These are phyloP conservation scores for Mionectes olivaceus DNA, from an alignment of 2,797 vertebrate species.

Conservation along the genomic window DNA sequence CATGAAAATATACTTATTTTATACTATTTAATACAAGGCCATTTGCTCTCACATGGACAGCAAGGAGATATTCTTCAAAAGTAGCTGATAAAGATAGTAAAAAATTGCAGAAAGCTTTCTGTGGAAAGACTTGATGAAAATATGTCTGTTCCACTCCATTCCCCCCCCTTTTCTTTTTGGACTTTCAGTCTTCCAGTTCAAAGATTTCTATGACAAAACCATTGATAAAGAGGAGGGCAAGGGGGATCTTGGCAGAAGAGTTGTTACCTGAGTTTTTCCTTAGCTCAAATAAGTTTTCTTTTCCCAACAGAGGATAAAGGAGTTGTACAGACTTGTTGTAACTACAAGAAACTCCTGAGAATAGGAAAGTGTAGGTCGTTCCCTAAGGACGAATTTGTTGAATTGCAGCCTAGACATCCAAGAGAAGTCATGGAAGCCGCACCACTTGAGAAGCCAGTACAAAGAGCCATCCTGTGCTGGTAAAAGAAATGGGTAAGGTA, in stretches of 20 bases:
- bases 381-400: conserved; percentile 35
- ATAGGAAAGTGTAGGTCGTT: conserved; percentile 36
- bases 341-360: conserved; percentile 48
- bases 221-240: background rate
- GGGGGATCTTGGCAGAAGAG: conserved; percentile 17
- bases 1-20: background rate
- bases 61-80: background rate
- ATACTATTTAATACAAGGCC: background rate
- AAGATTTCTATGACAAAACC: background rate
- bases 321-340: conserved; percentile 4
- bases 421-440: conserved; percentile 16
- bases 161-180: background rate
- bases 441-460: conserved; percentile 36
- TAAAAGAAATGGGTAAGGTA: conserved; percentile 52
- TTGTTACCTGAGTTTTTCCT: background rate
- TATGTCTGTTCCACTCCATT: background rate
- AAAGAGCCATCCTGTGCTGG: conserved; percentile 50
- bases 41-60: background rate
- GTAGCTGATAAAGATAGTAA: background rate
- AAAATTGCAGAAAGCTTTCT: background rate
- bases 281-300: conserved; percentile 36
- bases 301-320: conserved; percentile 41
- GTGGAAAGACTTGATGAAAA: background rate
- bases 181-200: background rate
- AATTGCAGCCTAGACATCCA: conserved; percentile 59